These are phyloP conservation scores for Chloroclysta siterata DNA, from an alignment of 2,888 invertebrate genomes.

Conservation along the genomic window DNA sequence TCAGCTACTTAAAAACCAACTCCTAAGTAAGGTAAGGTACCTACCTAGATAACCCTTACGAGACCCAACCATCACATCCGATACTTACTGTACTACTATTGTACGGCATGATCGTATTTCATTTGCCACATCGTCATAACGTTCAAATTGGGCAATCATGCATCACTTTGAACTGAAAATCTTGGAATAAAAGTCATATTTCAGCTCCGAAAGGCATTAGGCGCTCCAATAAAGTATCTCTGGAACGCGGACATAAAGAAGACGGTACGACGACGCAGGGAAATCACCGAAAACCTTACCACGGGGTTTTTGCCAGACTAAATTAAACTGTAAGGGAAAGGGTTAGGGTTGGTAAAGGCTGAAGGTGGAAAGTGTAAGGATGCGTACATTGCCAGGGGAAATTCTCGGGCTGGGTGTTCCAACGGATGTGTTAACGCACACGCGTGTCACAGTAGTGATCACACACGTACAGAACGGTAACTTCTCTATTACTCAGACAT, in stretches of 20 bases:
- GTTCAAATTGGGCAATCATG: constrained; percentile 28
- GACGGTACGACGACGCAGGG: constrained; percentile 46
- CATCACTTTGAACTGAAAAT: constrained; percentile 32
- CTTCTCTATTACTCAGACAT: not conserved
- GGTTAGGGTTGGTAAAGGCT: not conserved
- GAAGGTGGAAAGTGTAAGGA: constrained; percentile 20
- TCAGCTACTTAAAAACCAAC: not conserved
- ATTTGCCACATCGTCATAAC: constrained; percentile 18
- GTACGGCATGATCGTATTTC: constrained; percentile 9
- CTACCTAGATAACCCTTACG: not conserved
- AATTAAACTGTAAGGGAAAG: constrained; percentile 8
- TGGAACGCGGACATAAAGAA: constrained; percentile 50
- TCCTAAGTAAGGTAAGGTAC: not conserved
- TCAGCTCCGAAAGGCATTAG: constrained; percentile 51
- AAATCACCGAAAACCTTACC: constrained; percentile 41
- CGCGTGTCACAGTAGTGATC: constrained; percentile 25
- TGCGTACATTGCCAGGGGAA: constrained; percentile 53
- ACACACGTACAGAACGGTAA: not conserved
- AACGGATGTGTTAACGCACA: constrained; percentile 55
- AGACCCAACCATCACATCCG: not conserved
- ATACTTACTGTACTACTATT: constrained; percentile 5
- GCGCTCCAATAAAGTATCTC: constrained; percentile 52
- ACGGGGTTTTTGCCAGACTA: not conserved
- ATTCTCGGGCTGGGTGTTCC: constrained; percentile 49
- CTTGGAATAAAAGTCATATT: constrained; percentile 40